Percentiles rank a stretch among this genome's conserved stretches.
Conservation (phyloP, 2,797 vertebrate species). For the Lepidocolaptes lacrymiger region DNA sequence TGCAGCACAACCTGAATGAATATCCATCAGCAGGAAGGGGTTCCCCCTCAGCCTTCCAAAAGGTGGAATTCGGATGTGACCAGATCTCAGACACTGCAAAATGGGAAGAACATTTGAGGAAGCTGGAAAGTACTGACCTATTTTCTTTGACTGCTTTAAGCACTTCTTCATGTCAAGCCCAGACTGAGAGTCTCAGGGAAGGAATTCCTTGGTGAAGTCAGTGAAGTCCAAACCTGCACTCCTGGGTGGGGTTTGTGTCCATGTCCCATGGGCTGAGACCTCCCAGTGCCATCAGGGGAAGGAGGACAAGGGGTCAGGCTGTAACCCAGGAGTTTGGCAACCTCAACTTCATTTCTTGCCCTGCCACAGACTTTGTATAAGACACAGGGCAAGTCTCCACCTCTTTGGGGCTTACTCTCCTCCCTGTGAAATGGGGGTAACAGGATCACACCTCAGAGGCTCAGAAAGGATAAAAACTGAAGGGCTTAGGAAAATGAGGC, state of each 20-base stretch:
- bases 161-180: constrained; percentile 4
- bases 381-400: not conserved
- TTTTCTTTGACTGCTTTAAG: constrained; percentile 16
- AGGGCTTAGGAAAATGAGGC: not conserved
- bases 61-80: not conserved
- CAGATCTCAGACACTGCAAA: constrained; percentile 18
- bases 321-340: not conserved
- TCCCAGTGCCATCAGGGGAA: not conserved
- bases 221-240: not conserved
- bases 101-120: not conserved
- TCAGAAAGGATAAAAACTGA: not conserved
- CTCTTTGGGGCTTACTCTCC: not conserved
- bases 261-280: not conserved
- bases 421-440: not conserved
- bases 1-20: not conserved
- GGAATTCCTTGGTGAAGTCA: not conserved
- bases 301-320: not conserved
- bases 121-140: not conserved
- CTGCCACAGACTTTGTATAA: not conserved
- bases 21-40: not conserved
- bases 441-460: not conserved
- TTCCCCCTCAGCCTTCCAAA: not conserved
- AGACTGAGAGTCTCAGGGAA: not conserved
- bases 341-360: not conserved
- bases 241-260: not conserved